Evolutionary conservation across 2,888 invertebrate species (phyloP).

Genomic region (Scaptomyza cyrtandrae): DNA sequence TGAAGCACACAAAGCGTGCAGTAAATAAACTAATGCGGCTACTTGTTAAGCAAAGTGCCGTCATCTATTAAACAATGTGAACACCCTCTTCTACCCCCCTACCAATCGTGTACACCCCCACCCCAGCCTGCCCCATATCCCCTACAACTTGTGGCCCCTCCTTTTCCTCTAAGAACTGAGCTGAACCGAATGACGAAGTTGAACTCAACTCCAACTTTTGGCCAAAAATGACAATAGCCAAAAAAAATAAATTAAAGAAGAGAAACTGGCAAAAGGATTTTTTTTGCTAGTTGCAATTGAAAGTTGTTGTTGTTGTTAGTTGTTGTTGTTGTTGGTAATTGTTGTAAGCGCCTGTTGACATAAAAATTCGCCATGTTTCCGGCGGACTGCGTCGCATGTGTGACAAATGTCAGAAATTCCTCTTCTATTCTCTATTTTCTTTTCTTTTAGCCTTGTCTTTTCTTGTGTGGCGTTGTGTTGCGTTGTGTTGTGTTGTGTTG

Average conservation of each 20-base stretch:
- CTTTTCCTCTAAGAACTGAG: slow-evolving; percentile 30
- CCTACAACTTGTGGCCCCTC: too few species aligned
- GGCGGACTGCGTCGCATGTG: slow-evolving; percentile 72
- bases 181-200: slow-evolving; percentile 52
- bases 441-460: slow-evolving; percentile 1
- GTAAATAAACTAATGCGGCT: slow-evolving; percentile 79
- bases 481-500: too few species aligned
- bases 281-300: slow-evolving; percentile 37
- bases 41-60: slow-evolving; percentile 80
- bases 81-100: neutral
- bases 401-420: slow-evolving; percentile 72
- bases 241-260: neutral
- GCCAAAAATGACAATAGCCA: slow-evolving; percentile 32
- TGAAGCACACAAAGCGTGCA: slow-evolving; percentile 43
- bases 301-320: slow-evolving; percentile 14
- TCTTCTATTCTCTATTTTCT: slow-evolving; percentile 1
- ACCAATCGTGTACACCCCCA: too few species aligned
- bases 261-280: slow-evolving; percentile 8
- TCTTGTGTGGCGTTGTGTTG: too few species aligned
- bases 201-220: slow-evolving; percentile 38
- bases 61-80: slow-evolving; percentile 77
- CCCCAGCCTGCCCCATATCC: too few species aligned
- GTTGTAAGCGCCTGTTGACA: slow-evolving; percentile 66
- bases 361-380: slow-evolving; percentile 70
- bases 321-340: neutral